Evolutionary conservation across 1,140 invertebrate species (phyloP), one percentile per base, ranked within the genome.

Genomic region (Pogonus chalceus): DNA sequence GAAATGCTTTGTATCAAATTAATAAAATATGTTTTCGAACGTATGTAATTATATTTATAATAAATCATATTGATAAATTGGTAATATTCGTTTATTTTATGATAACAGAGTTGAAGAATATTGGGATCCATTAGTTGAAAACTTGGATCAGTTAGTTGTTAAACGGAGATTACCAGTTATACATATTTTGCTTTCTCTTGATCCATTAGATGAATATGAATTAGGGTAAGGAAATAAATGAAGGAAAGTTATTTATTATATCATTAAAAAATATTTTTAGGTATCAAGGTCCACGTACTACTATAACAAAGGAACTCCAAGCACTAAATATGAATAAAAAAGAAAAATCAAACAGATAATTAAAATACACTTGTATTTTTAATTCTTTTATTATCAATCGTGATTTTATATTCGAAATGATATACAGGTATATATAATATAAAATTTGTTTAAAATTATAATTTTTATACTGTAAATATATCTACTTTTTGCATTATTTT

Each of bases 101-200:
- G 56, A 55, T 72, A 76, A 54, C 62, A 88, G 87, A 62, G 77
- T 84, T 58, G 82, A 87, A 71, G 87, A 91, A 70, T 81, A 79
- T 67, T 90, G 87, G 87, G 81, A 87, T 57, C 87, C 87, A 20
- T 75, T 81, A 65, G 61, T 81, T 55, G 80, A 85, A 62, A 85
- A 84, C 23, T 69, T 91, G 52, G 87, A 90, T 69, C 78, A 79
- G 59, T 69, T 88, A 49, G 76, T 85, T 54, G 84, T 86, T 1
- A 82, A 77, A 57, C 66, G 84, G 60, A 78, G 85, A 69, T 76
- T 87, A 64, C 85, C 88, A 39, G 79, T 83, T 57, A 80, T 92
- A 49, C 81, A 88, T 62, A 89, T 91, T 64, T 72, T 85, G 20
- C 65, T 89, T 37, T 83, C 83, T 18, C 67, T 77, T 47, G 73